Evolutionary conservation across 2,888 invertebrate genomes (phyloP), one percentile per base, ranked within the genome.

Genomic region (Aphidius colemani): DNA sequence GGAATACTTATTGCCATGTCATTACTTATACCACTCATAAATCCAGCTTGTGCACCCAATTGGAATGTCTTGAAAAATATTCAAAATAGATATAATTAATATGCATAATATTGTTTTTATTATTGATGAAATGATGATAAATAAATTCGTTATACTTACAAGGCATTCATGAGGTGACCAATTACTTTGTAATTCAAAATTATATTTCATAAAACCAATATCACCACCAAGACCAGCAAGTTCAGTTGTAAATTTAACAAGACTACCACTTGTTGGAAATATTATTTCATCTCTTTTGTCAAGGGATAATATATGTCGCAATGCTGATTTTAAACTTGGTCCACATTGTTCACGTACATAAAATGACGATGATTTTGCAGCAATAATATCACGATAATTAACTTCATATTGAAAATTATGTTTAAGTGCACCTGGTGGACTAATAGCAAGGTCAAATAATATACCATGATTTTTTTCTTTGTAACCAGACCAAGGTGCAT

Each of bases 381-480:
- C 86, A 7, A 89, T 86, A 6, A 95, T 85, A 71, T 96, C 92
- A 69, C 97, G 87, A 79, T 95, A 91, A 4, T 90, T 85, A 0
- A 90, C 93, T 83, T 96, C 96, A 88, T 94, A 96, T 76, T 94
- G 93, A 61, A 98, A 76, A 74, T 89, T 92, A 82, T 98, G 96
- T 66, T 88, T 90, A 2, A 94, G 65, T 49, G 73, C 68, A 49
- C 88, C 88, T 0, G 89, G 88, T 0, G 89, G 88, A 76, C 87
- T 85, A 71, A 92, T 89, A 30, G 90, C 89, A 49, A 94, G 84
- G 79, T 95, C 95, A 2, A 93, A 75, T 43, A 91, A 80, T n/a
- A 92, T 68, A 0, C 96, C 96, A 63, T 90, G 85, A 78, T 94
- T 92, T 41, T 89, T 84, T 73, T 92, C 88, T 70, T 89, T 90